These are phyloP conservation scores for Aphelenchoides fujianensis DNA, from an alignment of 1,140 invertebrate species.

Conservation along the genomic window DNA sequence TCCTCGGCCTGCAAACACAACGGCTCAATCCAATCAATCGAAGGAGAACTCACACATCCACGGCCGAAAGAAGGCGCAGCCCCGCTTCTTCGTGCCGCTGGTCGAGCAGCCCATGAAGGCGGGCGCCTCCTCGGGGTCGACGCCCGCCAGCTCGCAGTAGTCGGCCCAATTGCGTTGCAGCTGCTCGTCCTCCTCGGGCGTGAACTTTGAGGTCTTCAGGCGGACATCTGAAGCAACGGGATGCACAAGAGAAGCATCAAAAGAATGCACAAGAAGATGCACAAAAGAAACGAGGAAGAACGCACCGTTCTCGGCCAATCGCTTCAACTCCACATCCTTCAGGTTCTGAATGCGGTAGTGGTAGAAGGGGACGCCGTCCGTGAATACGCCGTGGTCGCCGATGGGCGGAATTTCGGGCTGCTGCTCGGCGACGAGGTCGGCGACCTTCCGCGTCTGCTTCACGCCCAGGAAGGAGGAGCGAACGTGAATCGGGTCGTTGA, in stretches of 20 bases:
- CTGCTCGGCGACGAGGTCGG: background rate
- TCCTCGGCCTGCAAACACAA: slow-evolving; percentile 14
- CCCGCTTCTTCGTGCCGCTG: background rate
- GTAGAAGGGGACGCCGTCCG: slow-evolving; percentile 19
- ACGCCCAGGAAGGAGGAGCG: background rate
- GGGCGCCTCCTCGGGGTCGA: background rate
- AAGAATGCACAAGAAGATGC: too few species aligned
- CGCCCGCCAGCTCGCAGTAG: slow-evolving; percentile 16
- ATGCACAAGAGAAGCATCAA: too few species aligned
- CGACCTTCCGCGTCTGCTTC: background rate
- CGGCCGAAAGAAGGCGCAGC: background rate
- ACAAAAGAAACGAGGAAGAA: background rate
- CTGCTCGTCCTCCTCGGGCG: slow-evolving; percentile 8
- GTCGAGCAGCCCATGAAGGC: background rate
- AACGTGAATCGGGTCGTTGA: slow-evolving; percentile 13
- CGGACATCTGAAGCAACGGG: slow-evolving; percentile 13
- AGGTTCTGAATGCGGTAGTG: background rate
- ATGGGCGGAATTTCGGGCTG: background rate
- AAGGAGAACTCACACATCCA: slow-evolving; percentile 20
- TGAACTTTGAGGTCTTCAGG: background rate
- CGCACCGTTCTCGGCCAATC: background rate
- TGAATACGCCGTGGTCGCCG: slow-evolving; percentile 5
- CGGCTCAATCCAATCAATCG: too few species aligned
- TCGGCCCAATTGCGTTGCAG: slow-evolving; percentile 11
- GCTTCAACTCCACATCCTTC: background rate